Evolutionary conservation across 2,113 vertebrate genomes (phyloP), one percentile per base, ranked within the genome.

Genomic region (Dinomys branickii): DNA sequence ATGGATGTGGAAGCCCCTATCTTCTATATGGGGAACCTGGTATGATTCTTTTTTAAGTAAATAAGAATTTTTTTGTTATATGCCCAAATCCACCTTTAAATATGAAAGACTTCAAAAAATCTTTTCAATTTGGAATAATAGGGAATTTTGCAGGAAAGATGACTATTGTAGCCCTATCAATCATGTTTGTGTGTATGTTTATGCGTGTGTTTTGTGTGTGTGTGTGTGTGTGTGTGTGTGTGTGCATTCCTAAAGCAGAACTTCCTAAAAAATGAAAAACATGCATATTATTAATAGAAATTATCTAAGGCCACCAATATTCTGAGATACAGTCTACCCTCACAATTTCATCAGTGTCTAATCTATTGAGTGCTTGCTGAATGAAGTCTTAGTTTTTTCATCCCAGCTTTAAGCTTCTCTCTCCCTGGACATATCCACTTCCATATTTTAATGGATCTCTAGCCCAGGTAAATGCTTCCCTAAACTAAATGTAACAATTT

Each of bases 31-130:
- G 20, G 30, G 69, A 97, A 97, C 85, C 61, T 94, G 26, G 38
- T 87, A 80, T 52, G 52, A 73, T 12, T 28, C n/a, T 89, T 91
- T 95, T 71, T 85, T 65, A 91, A 92, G 71, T 78, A 95, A 95
- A 91, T 78, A 89, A 69, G n/a, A 94, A 97, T 88, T 87, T 89
- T 91, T 71, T 77, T 69, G 77, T 94, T 93, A 87, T 38, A 93
- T 92, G 44, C 54, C 26, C 69, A 95, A 97, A 94, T 67, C 94
- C 4, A 41, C 26, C 84, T 95, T 93, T 69, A 95, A 94, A 94
- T 88, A 96, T 30, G 91, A 85, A 90, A 93, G 44, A 22, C 3
- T 54, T 92, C 67, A 56, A 26, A 73, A 95, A 94, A 73, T 52
- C 33, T 71, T 91, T 94, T 88, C 82, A 61, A 87, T 75, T 17